Base-by-base conservation (phyloP, 1,140 invertebrate genomes). In the Diprion similis region DNA sequence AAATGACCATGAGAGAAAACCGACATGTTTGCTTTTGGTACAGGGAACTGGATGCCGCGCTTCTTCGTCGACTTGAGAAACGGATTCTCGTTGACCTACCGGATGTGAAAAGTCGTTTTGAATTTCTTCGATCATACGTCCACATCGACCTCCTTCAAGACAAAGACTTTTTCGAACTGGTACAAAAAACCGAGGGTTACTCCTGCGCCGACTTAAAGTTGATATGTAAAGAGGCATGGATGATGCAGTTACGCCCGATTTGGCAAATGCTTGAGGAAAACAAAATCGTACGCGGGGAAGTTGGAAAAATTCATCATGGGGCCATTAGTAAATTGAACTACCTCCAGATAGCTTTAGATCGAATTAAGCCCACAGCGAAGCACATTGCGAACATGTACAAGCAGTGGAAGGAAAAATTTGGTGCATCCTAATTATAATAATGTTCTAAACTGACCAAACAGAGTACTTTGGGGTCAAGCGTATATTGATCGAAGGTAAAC, bases 151-250 rank as follows among this genome's bases (percentile, higher is more conserved):
- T 87, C 74, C 65, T 82, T 76, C 70, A 81, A 66, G 71, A 78
- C 8, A 71, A 85, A 0, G 83, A 91, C 74, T 89, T 91, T 73
- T 80, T 90, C 10, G 80, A 88, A 46, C 80, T 96, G 71, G 91
- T 93, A 1, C 73, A 85, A 17, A 85, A 89, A 76, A 95, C 94
- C 0, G 90, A 94, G 19, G 92, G 93, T 7, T 98, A 96, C 83
- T 95, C 95, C 8, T 95, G 96, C 8, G 94, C 95, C 18, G 97
- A 99, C 82, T 92, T 98, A n/a, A 93, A 93, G 78, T 84, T 95
- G 76, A 90, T 96, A 10, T 97, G 95, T 81, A 98, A 97, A 89
- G 96, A 98, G 90, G 93, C 95, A 1, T 91, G 90, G 75, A 94
- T 95, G 92, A 84, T 83, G 15, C 85, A 90, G 46, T 81, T 92